These are phyloP conservation scores for Nymphalis urticae DNA, from an alignment of 2,888 invertebrate genomes.

Conservation along the genomic window DNA sequence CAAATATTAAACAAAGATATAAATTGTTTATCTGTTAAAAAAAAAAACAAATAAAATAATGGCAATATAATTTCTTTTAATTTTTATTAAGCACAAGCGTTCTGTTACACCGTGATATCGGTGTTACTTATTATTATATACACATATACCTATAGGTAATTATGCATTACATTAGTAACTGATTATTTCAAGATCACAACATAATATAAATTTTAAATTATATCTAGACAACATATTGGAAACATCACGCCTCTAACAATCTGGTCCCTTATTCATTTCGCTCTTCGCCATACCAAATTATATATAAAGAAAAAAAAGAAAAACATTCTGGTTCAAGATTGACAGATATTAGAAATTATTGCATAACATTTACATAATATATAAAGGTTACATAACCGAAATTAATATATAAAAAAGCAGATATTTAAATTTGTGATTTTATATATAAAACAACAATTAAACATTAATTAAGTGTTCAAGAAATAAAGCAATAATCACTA, in stretches of 20 bases:
- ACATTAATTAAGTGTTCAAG: no score
- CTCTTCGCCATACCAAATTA: constrained; percentile 52
- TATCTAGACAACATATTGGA: constrained; percentile 49
- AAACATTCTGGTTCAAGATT: constrained; percentile 25
- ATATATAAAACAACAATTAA: no score
- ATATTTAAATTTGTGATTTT: no score
- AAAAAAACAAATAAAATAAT: constrained; percentile 57
- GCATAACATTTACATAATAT: no score
- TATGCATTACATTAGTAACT: constrained; percentile 61
- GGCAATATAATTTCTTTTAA: constrained; percentile 64
- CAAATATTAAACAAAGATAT: no score
- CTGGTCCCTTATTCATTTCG: constrained; percentile 64
- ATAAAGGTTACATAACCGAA: no score
- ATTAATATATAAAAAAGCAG: no score
- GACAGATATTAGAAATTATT: not conserved
- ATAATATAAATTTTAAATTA: constrained; percentile 47
- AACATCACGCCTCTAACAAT: constrained; percentile 52
- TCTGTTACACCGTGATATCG: constrained; percentile 46
- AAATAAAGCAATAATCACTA: no score
- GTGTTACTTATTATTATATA: constrained; percentile 48
- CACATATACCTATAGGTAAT: constrained; percentile 58
- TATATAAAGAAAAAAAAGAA: constrained; percentile 44
- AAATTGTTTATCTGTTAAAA: constrained; percentile 20
- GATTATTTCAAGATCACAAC: constrained; percentile 69
- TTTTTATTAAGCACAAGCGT: constrained; percentile 76